Evolutionary conservation across 2,888 invertebrate genomes (phyloP).

Genomic region (Diarsia dahlii): DNA sequence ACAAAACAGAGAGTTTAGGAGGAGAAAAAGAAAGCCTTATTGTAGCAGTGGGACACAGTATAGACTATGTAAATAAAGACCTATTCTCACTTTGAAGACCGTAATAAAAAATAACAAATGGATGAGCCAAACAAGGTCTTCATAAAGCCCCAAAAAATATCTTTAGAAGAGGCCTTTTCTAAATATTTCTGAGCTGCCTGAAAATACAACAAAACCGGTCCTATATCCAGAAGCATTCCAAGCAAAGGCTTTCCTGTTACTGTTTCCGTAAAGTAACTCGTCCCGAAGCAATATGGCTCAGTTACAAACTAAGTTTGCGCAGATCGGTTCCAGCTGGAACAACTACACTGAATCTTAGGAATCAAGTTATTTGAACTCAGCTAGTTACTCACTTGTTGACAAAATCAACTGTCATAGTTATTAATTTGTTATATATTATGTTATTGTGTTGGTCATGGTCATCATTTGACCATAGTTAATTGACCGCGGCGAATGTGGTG

Average conservation of each 20-base stretch:
- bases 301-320: constrained; percentile 46
- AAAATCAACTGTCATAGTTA: constrained; percentile 1
- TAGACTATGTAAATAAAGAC: neutral
- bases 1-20: too few species aligned
- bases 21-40: too few species aligned
- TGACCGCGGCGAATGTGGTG: too few species aligned
- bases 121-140: neutral
- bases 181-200: neutral
- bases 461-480: neutral
- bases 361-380: constrained; percentile 15
- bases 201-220: neutral
- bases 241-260: constrained; percentile 5
- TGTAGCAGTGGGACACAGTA: too few species aligned
- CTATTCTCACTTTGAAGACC: neutral
- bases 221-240: neutral
- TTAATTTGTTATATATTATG: neutral
- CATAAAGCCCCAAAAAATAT: neutral
- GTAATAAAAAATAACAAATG: neutral
- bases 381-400: neutral
- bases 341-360: constrained; percentile 20
- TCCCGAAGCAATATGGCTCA: constrained; percentile 44
- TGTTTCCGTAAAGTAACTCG: constrained; percentile 21
- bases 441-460: neutral
- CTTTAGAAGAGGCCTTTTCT: neutral
- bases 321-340: constrained; percentile 37